A percentile compares a stretch with the other conserved stretches of the same genome.
Conservation (phyloP, 2,113 vertebrate species). For the Pseudorectes ferrugineus region DNA sequence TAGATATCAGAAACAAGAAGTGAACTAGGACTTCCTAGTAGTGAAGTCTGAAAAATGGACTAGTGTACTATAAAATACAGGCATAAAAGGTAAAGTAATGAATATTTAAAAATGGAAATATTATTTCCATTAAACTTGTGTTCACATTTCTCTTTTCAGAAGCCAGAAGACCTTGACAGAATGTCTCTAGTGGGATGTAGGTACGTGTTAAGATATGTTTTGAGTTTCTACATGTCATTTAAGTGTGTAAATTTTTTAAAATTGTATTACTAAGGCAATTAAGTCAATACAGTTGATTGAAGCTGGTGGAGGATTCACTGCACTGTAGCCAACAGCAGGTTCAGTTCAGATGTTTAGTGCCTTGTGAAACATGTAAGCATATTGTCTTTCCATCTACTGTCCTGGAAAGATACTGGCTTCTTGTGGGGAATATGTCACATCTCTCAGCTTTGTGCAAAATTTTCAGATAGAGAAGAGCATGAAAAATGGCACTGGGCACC, state of each 20-base stretch:
- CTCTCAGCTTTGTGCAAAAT: not conserved
- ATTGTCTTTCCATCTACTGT: not conserved
- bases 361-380: not conserved
- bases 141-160: not conserved
- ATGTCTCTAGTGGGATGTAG: not conserved
- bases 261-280: not conserved
- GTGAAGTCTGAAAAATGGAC: not conserved
- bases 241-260: not conserved
- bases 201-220: not conserved
- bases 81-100: not conserved
- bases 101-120: not conserved
- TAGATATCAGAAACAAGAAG: not conserved
- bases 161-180: not conserved
- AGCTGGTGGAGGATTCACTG: not conserved
- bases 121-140: not conserved
- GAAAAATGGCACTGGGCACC: not conserved
- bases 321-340: not conserved
- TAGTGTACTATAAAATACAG: not conserved
- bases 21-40: not conserved
- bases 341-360: not conserved
- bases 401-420: not conserved
- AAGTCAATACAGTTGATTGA: not conserved
- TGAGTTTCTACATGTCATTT: not conserved
- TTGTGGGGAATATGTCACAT: not conserved
- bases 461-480: not conserved